These are phyloP conservation scores for Digitonthophagus gazella DNA, from an alignment of 2,888 invertebrate genomes.

Conservation along the genomic window DNA sequence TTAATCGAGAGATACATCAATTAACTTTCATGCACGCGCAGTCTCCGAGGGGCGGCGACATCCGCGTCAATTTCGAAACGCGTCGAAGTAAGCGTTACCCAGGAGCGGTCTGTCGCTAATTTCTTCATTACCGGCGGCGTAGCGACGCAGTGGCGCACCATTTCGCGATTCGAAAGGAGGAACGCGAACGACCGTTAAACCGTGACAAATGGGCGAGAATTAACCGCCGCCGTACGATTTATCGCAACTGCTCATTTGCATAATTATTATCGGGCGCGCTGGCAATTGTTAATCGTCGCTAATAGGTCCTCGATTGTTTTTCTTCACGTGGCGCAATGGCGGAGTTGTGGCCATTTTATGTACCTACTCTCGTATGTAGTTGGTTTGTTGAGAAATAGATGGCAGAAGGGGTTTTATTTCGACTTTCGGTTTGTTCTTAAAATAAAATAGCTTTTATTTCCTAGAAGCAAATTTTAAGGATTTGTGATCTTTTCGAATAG, in stretches of 20 bases:
- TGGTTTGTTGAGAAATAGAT: background rate
- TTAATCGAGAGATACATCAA: slow-evolving; percentile 6
- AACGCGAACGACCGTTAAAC: slow-evolving; percentile 10
- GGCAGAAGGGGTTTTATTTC: too few relatives aligned
- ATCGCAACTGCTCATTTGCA: slow-evolving; percentile 9
- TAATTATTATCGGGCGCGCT: background rate
- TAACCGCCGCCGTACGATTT: slow-evolving; percentile 8
- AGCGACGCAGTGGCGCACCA: background rate
- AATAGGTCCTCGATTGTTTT: slow-evolving; percentile 2
- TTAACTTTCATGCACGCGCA: slow-evolving; percentile 7
- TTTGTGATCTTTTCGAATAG: too few relatives aligned
- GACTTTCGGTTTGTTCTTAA: too few relatives aligned
- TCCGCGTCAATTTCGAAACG: slow-evolving; percentile 8
- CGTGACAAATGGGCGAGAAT: slow-evolving; percentile 13
- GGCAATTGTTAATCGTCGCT: background rate
- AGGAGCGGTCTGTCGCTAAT: slow-evolving; percentile 2
- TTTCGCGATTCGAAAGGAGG: slow-evolving; percentile 11
- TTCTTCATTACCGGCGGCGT: slow-evolving; percentile 10
- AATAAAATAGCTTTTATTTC: too few relatives aligned
- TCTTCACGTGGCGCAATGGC: background rate
- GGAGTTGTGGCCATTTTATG: background rate
- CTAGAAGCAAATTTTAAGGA: too few relatives aligned
- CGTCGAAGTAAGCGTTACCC: slow-evolving; percentile 3
- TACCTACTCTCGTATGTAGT: background rate
- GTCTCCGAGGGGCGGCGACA: background rate